Conservation (phyloP, 2,797 vertebrate species). For the Poeciliopsis paucimaculata region DNA sequence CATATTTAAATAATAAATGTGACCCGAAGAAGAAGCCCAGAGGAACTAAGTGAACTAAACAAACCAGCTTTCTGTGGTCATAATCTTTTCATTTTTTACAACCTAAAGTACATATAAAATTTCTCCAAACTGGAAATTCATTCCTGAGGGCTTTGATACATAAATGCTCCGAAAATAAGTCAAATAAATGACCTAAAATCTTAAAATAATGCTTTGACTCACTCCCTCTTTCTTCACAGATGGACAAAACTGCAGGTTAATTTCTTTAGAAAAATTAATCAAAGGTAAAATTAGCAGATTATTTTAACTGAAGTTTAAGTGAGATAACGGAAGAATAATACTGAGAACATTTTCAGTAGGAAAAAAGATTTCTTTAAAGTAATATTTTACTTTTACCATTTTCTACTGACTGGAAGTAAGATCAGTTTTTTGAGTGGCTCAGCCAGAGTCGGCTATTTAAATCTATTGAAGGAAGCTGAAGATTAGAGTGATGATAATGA, state of each 20-base stretch:
- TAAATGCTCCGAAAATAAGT: not conserved
- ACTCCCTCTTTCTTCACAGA: not conserved
- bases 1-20: not conserved
- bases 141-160: not conserved
- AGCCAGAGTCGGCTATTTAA: not conserved
- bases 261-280: not conserved
- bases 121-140: not conserved
- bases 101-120: not conserved
- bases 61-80: not conserved
- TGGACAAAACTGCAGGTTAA: not conserved
- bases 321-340: not conserved
- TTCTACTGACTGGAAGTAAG: not conserved
- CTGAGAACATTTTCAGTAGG: not conserved
- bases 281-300: not conserved
- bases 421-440: not conserved
- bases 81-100: not conserved
- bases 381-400: not conserved
- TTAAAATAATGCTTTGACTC: not conserved
- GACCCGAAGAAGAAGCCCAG: not conserved
- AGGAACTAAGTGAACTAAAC: not conserved
- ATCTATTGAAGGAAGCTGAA: not conserved
- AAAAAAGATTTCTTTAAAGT: not conserved
- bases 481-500: not conserved
- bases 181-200: not conserved
- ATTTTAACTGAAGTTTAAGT: not conserved